Evolutionary conservation across 2,113 vertebrate species (phyloP), one percentile per base, ranked within the genome.

Genomic region (Engraulis encrasicolus): DNA sequence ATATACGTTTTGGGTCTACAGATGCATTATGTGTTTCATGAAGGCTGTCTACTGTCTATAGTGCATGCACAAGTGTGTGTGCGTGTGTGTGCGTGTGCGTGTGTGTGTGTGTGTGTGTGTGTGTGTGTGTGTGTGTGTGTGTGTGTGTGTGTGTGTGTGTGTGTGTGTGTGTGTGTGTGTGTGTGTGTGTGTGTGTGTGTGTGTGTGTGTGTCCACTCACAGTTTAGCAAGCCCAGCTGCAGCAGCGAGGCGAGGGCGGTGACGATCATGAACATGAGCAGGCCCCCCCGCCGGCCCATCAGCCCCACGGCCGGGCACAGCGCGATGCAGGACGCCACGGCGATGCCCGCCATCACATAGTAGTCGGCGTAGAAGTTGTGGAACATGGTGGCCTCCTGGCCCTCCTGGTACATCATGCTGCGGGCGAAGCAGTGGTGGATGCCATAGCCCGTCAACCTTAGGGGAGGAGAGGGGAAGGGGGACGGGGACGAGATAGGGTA

Each of bases 381-480:
- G 80, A 97, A 96, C 37, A 97, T 95, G 0, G 94, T 93, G 86
- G 93, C 95, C 83, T 95, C 96, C 0, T 91, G 91, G 84, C 94
- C 95, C 0, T 97, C 96, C 4, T 93, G 96, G 86, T 94, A 92
- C 97, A 98, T 96, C 96, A 99, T 96, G 88, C 98, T 99, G 90
- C 98, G 96, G 0, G 97, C 97, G 85, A 99, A 99, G 87, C 98
- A 99, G 95, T 99, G 97, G 93, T 99, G 97, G 90, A 99, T 99
- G 52, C 98, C 98, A 0, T 95, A 99, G 6, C 98, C 98, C 0
- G 98, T 97, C 77, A 99, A 92, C 91, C 98, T 99, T 91, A 27
- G 54, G 58, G 2, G 45, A 80, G 34, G 36, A 18, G 48, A 6
- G 52, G 15, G 77, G 50, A 78, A 36, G 52, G 31, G 6, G 79